Evolutionary conservation across 2,888 invertebrate species (phyloP).

Genomic region (Caenorhabditis plicata): DNA sequence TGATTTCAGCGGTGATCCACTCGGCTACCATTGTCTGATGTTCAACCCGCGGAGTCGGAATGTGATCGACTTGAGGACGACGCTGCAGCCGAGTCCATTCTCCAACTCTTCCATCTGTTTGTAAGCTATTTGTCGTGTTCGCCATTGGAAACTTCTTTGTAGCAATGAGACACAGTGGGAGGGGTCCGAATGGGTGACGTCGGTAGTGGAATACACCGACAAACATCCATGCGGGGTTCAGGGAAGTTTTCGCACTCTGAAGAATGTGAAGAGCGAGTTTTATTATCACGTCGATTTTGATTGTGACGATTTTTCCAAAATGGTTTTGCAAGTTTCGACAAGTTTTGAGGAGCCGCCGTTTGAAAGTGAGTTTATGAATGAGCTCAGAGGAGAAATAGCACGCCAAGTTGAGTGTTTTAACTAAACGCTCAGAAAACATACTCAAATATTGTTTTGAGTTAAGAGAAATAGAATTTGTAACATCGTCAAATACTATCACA

Average conservation of each 20-base stretch:
- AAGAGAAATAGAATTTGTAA: too few species aligned
- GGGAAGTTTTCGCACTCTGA: constrained; percentile 40
- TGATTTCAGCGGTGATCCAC: constrained; percentile 49
- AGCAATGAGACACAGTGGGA: constrained; percentile 33
- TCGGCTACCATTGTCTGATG: constrained; percentile 56
- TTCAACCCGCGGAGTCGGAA: constrained; percentile 53
- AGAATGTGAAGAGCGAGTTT: constrained; percentile 26
- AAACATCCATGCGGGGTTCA: constrained; percentile 41
- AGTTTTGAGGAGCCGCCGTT: constrained; percentile 46
- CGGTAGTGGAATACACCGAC: constrained; percentile 29
- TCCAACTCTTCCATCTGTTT: constrained; percentile 34
- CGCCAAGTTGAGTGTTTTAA: background rate
- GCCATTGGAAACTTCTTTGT: background rate
- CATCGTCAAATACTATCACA: too few species aligned
- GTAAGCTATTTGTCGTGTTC: constrained; percentile 12
- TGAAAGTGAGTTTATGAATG: constrained; percentile 33
- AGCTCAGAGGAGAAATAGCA: background rate
- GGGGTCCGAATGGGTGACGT: constrained; percentile 34
- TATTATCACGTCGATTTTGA: constrained; percentile 51
- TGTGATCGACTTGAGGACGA: constrained; percentile 54
- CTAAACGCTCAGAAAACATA: too few species aligned
- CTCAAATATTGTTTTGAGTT: too few species aligned
- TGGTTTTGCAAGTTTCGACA: constrained; percentile 45
- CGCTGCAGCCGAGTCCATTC: constrained; percentile 30
- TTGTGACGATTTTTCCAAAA: constrained; percentile 29